A percentile compares a stretch with the other conserved stretches of the same genome.
Evolutionary conservation across 2,888 invertebrate genomes (phyloP).

Genomic region (Cacoxenus indagator): DNA sequence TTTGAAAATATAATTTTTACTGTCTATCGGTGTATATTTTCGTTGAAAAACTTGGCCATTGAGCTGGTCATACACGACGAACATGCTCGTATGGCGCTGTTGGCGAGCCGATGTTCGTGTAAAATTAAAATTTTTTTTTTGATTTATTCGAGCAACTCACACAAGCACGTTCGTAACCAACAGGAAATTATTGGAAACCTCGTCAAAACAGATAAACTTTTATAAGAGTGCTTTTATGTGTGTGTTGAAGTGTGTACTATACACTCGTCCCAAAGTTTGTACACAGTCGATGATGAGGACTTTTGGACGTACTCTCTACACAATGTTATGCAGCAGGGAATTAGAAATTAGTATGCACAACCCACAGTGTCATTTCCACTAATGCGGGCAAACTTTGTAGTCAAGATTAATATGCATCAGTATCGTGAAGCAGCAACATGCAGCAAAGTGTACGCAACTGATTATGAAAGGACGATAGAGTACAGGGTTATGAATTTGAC

Average conservation of each 20-base stretch:
- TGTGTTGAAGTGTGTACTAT: neutral
- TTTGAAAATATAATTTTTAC: no score
- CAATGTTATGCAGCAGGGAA: constrained; percentile 52
- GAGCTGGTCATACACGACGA: no score
- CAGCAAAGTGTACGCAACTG: neutral
- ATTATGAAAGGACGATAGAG: constrained; percentile 13
- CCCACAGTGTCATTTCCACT: constrained; percentile 7
- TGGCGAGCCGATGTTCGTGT: no score
- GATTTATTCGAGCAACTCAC: no score
- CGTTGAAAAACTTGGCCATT: no score
- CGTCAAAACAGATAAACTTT: no score
- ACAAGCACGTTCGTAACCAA: no score
- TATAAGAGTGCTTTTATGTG: neutral
- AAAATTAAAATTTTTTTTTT: no score
- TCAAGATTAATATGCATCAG: constrained; percentile 22
- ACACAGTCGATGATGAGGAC: neutral
- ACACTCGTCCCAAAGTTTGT: neutral
- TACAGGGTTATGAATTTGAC: neutral
- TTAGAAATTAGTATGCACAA: constrained; percentile 60
- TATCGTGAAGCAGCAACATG: neutral
- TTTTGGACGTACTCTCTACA: neutral
- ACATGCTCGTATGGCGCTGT: no score
- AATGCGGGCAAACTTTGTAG: neutral
- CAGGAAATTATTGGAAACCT: no score
- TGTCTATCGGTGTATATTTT: no score